Base-by-base conservation (phyloP, 2,113 vertebrate species). In the Tinamus guttatus region DNA sequence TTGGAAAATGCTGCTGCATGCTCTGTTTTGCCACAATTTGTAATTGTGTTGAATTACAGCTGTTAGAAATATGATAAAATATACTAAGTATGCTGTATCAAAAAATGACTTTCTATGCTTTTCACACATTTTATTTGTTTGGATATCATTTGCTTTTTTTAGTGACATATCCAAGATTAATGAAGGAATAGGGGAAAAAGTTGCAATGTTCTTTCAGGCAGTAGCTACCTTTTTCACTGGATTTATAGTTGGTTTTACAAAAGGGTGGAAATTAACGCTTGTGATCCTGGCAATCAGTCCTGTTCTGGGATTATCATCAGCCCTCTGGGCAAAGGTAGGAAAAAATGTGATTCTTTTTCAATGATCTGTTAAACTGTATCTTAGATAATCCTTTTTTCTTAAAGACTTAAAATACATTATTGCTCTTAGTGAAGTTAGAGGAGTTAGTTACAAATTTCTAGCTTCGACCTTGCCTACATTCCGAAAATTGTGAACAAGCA, bases 161-260 rank as follows among this genome's bases (percentile, higher is more conserved):
- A 99, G 99, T 96, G 98, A 98, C 64, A 96, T 98, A 87, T 98
- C 98, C 90, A 99, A 99, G 96, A 99, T 99, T 97, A 98, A 98
- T 93, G 98, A 99, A 96, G 98, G 98, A 81, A 99, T 98, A 73
- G 98, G 98, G 15, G 98, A 96, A 86, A 98, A 99, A 90, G 95
- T 98, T 65, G 98, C 97, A 59, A 97, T 98, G 98, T 97, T 99
- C 76, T 89, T 99, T 90, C 98, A 99, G 96, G 98, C 97, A 73
- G 28, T 98, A 68, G 81, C 97, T 95, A 98, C 98, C 64, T 99
- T 99, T 95, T 15, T 98, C 54, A 28, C 97, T 56, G 97, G 98
- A 77, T 98, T 99, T 93, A 65, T 98, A 96, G 94, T 96, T 81
- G 98, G 98, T 73, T 99, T 99, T 90, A 41, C 62, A 83, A 97